Percentiles rank a stretch among this genome's conserved stretches.
phyloP scores from a whole-genome alignment of 1,140 invertebrate genomes.

The Lethrus apterus region DNA sequence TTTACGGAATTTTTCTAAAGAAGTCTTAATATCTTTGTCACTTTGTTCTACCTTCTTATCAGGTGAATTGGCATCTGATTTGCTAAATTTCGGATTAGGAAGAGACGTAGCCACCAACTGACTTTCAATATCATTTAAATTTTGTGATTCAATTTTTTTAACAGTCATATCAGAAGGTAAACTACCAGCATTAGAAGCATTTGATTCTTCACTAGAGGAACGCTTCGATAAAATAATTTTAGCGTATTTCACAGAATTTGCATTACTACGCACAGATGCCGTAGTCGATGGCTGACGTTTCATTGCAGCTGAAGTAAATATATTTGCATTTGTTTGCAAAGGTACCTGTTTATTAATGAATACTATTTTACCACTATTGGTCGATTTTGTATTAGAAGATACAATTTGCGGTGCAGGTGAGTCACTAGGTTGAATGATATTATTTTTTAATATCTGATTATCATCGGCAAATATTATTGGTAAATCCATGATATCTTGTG shows the following conservation, averaged over 20 bases:
- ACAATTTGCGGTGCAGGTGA: slow-evolving; percentile 39
- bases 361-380: slow-evolving; percentile 23
- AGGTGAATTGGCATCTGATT: background rate
- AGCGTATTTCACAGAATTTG: slow-evolving; percentile 42
- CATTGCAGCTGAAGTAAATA: slow-evolving; percentile 25
- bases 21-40: background rate
- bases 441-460: slow-evolving; percentile 44
- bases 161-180: background rate
- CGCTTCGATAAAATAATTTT: slow-evolving; percentile 50
- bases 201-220: slow-evolving; percentile 18
- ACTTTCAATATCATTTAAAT: slow-evolving; percentile 6
- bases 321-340: slow-evolving; percentile 29
- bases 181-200: slow-evolving; percentile 5
- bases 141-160: slow-evolving; percentile 7
- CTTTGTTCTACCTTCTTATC: background rate
- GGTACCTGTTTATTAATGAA: slow-evolving; percentile 34
- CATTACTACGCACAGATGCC: slow-evolving; percentile 20
- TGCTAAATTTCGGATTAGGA: slow-evolving; percentile 11
- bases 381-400: background rate
- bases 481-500: slow-evolving; percentile 56
- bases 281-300: slow-evolving; percentile 21
- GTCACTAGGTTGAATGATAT: slow-evolving; percentile 26
- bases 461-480: slow-evolving; percentile 61
- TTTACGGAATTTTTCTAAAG: slow-evolving; percentile 2
- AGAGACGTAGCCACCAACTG: slow-evolving; percentile 5